Percentiles rank a stretch among this genome's conserved stretches.
phyloP scores from a whole-genome alignment of 2,888 invertebrate species.

The Machimus atricapillus region DNA sequence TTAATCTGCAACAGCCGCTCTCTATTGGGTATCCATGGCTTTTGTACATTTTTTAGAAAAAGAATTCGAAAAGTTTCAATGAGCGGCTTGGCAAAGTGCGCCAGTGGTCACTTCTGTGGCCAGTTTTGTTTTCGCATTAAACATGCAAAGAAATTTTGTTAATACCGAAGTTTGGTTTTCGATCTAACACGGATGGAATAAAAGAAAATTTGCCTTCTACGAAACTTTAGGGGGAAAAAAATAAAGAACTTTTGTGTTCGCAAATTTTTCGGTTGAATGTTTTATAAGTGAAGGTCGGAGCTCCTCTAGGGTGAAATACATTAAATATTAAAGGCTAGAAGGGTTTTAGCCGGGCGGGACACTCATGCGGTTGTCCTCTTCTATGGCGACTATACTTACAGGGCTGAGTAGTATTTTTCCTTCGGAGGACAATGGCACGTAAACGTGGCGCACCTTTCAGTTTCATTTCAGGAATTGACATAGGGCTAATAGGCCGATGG shows the following conservation, averaged over 20 bases:
- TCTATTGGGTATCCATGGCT: not conserved
- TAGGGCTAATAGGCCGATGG: not conserved
- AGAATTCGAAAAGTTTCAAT: not conserved
- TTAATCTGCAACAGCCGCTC: not conserved
- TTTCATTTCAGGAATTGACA: not conserved
- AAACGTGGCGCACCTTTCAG: not conserved
- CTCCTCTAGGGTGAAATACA: not conserved
- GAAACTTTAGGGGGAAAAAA: not conserved
- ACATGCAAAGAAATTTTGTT: not conserved
- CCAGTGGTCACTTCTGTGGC: not conserved
- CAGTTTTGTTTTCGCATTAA: not conserved
- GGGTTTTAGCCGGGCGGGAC: not conserved
- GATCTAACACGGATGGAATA: not conserved
- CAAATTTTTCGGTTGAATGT: not conserved
- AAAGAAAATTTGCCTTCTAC: not conserved
- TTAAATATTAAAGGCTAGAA: not conserved
- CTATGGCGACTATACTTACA: not conserved
- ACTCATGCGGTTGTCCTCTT: not conserved
- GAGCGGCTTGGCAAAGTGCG: not conserved
- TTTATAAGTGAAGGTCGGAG: not conserved
- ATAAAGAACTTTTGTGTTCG: not conserved
- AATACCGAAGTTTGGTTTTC: not conserved
- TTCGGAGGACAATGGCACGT: not conserved
- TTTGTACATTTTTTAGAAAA: not conserved
- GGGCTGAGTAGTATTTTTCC: not conserved